Evolutionary conservation across 2,888 invertebrate genomes (phyloP), one percentile per base, ranked within the genome.

Genomic region (Tinea pellionella): DNA sequence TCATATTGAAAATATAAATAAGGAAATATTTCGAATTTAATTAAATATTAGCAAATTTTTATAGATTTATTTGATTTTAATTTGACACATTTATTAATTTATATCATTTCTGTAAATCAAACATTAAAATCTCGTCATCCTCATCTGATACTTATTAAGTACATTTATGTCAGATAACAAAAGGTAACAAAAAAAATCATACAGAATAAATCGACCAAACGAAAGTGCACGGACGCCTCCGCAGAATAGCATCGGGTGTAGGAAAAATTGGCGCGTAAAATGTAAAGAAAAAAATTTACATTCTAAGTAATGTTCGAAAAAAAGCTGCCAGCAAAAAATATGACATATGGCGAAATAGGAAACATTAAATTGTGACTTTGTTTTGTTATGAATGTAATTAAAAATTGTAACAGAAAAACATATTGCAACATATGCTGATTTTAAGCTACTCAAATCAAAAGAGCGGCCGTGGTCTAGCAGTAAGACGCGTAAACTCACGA

Each of bases 301-400:
- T 51, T 16, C 53, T 18, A 53, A 37, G 53, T 32, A 53, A 55
- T 19, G 12, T 13, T 18, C n/a, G 18, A 41, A 24, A 60, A 60
- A 60, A 60, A 60, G 13, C 24, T 24, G 24, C 24, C 19, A 7
- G 29, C 24, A 51, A 32, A 18, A 57, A 58, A 47, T 61, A 4
- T 51, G 58, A 61, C 61, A 61, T 61, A 61, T 61, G 61, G 58
- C 4, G 47, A n/a, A 47, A 47, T 58, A 43, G 51, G 58, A 61
- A 41, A 59, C 58, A 37, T 58, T 58, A 41, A 58, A 60, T 24
- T 57, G 30, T 57, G 24, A 61, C 57, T 61, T 61, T 61, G 61
- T 61, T 61, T 58, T 58, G 47, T 58, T 58, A 51, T 41, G 51
- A 60, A 30, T n/a, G 59, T 57, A 61, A 61, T 61, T 61, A 58